Evolutionary conservation across 2,113 vertebrate genomes (phyloP).

Genomic region (Rhinopithecus roxellana): DNA sequence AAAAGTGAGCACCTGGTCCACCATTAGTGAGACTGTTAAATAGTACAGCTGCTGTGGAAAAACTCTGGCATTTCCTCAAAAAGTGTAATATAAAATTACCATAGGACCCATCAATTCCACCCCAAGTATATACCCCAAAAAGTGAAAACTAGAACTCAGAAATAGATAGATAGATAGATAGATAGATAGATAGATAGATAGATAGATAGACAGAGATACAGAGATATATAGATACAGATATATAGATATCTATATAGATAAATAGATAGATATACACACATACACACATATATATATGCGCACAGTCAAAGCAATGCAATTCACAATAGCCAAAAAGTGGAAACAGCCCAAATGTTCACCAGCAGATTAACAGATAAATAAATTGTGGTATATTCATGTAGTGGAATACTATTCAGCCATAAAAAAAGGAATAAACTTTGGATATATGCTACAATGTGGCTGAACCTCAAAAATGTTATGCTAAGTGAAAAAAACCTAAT

Average conservation of each 20-base stretch:
- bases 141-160: not conserved
- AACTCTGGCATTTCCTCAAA: not conserved
- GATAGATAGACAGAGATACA: too few relatives aligned
- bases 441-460: rapidly evolving
- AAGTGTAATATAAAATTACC: not conserved
- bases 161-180: not conserved
- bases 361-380: not conserved
- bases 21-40: not conserved
- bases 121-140: not conserved
- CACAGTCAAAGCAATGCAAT: not conserved
- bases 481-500: not conserved
- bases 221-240: too few relatives aligned
- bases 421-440: not conserved
- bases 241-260: too few relatives aligned
- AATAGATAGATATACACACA: not conserved
- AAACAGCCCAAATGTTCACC: not conserved
- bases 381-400: not conserved
- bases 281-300: too few relatives aligned
- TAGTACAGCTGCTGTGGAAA: not conserved
- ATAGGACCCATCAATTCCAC: not conserved
- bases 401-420: not conserved
- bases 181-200: too few relatives aligned
- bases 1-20: not conserved
- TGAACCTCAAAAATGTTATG: not conserved
- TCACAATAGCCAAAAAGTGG: not conserved